These are phyloP conservation scores for Bos indicus DNA, from an alignment of 2,113 vertebrate genomes.

Conservation along the genomic window DNA sequence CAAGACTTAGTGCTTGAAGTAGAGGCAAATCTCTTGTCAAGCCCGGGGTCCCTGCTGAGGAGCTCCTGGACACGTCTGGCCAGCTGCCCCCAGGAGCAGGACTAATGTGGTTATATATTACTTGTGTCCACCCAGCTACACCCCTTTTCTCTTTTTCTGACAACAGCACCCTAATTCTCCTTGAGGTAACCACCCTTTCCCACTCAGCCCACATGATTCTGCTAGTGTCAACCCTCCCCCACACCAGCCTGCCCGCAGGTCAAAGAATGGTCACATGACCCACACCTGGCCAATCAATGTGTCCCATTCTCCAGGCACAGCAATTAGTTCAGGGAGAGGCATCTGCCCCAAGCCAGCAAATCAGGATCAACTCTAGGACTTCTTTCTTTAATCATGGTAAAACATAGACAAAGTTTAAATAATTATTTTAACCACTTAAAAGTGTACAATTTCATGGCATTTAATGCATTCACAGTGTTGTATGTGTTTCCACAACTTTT, in stretches of 20 bases:
- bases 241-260: neutral
- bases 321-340: neutral
- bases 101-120: neutral
- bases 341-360: neutral
- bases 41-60: neutral
- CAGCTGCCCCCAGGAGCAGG: neutral
- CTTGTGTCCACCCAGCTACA: neutral
- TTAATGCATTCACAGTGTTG: neutral
- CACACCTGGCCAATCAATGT: neutral
- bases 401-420: neutral
- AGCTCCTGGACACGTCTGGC: neutral
- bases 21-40: neutral
- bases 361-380: neutral
- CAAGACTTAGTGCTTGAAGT: neutral
- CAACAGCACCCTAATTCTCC: neutral
- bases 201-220: neutral
- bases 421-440: neutral
- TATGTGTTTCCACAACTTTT: neutral
- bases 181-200: neutral
- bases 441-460: neutral
- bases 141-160: neutral
- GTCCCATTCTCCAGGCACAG: neutral
- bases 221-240: neutral
- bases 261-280: neutral
- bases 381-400: neutral